A percentile compares a stretch with the other conserved stretches of the same genome.
Evolutionary conservation across 2,113 vertebrate genomes (phyloP).

Genomic region (Neolamprologus sp.): DNA sequence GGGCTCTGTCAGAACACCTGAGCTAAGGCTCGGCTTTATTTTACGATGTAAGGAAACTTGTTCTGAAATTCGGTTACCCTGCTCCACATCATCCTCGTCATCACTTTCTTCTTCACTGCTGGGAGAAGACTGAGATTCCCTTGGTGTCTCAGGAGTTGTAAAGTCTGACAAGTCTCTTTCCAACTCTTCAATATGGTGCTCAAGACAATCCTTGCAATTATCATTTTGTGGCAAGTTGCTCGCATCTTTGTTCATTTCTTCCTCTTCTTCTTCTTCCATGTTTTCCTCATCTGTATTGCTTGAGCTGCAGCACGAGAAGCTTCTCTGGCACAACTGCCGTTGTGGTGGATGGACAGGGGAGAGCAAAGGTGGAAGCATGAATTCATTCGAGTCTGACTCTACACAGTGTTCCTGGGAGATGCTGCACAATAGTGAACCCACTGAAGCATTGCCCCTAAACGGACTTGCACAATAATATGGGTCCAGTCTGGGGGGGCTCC

Average conservation of each 20-base stretch:
- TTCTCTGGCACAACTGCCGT: background rate
- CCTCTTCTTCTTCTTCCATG: background rate
- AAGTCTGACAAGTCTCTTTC: background rate
- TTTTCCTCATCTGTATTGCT: background rate
- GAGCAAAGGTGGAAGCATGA: slow-evolving; percentile 6
- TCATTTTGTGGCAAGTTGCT: background rate
- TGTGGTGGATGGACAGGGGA: slow-evolving; percentile 36
- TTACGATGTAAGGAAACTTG: background rate
- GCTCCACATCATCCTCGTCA: background rate
- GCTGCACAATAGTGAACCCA: background rate
- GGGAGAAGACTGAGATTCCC: background rate
- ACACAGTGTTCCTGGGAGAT: background rate
- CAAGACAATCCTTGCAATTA: background rate
- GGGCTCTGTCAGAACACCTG: background rate
- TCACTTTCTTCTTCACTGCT: background rate
- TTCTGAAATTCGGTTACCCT: background rate
- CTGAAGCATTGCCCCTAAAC: background rate
- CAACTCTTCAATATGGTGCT: background rate
- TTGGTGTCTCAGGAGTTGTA: background rate
- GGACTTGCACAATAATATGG: background rate
- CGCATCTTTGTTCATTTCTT: background rate
- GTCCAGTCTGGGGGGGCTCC: background rate
- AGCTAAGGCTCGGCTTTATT: background rate
- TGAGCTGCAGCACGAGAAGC: background rate
- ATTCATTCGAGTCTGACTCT: background rate